Base-by-base conservation (phyloP, 2,797 vertebrate species). In the Arremon aurantiirostris region DNA sequence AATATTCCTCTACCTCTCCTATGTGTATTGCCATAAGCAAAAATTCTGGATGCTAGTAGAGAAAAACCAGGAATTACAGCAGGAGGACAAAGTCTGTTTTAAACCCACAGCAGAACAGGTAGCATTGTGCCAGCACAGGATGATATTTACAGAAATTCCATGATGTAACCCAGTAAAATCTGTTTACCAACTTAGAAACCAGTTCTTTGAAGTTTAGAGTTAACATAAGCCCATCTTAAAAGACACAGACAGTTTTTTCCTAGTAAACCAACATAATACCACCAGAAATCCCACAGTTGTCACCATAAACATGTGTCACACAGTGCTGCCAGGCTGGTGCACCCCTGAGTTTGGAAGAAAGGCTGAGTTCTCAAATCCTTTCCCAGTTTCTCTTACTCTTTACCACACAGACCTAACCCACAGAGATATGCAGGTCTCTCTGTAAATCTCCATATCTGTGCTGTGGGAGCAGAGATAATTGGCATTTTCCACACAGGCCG, bases 231-330 rank as follows among this genome's bases (percentile, higher is more conserved):
- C 23, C 32, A 35, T 50, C 19, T 50, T 53, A 22, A 65, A 92
- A 93, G n/a, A 28, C 12, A 7, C 3, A 44, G 39, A 26, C 11
- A 50, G 39, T 5, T 34, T 83, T 65, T 75, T 42, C 14, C 57
- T 11, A 3, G 30, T 3, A 64, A 77, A 18, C 3, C 14, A 57
- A 5, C 13, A 5, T 2, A 30, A 39, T 5, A 1, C 26, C 61
- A 73, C 39, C 37, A 82, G 44, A 80, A 88, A 80, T 24, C 52
- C 39, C 19, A 21, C 27, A 34, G 28, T 1, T 63, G 47, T 22
- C 53, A 34, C 35, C 1, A 4, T 26, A 35, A 63, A 44, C 11
- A 7, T 0, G 0, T 5, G 9, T n/a, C 39, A 5, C 27, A 22
- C 11, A 1, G 27, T 6, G 6, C 50, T 57, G 68, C n/a, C 82